Conservation (phyloP, 1,140 invertebrate species). For the Calliopsis andreniformis region DNA sequence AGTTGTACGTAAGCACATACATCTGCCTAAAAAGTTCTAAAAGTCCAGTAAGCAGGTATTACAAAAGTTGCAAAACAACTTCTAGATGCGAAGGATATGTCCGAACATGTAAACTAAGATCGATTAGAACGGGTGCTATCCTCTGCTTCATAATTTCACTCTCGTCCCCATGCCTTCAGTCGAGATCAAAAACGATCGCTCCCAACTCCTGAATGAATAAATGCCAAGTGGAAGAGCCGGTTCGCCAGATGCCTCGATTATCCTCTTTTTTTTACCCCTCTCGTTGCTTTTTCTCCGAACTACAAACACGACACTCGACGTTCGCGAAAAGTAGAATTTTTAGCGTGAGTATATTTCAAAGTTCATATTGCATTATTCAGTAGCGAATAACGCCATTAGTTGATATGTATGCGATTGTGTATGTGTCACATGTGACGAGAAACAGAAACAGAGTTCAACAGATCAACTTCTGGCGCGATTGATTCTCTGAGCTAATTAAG, state of each 20-base stretch:
- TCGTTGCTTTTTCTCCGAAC: conserved; percentile 21
- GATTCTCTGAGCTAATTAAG: no score
- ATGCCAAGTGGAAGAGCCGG: conserved; percentile 54
- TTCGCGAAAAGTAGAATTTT: conserved; percentile 24
- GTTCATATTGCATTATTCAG: conserved; percentile 8
- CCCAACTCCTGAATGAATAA: conserved; percentile 43
- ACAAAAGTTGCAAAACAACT: background rate
- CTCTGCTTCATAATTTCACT: conserved; percentile 22
- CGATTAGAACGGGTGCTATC: conserved; percentile 9
- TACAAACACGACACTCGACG: background rate
- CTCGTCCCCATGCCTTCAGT: conserved; percentile 16
- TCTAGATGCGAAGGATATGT: background rate
- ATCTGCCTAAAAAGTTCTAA: background rate
- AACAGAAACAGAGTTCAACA: no score
- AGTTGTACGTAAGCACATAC: background rate
- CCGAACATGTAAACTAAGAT: background rate
- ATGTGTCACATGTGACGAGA: no score
- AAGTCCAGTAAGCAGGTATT: background rate
- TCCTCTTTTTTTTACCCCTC: conserved; percentile 23
- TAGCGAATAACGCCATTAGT: background rate
- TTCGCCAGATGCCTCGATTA: conserved; percentile 55
- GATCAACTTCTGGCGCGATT: no score
- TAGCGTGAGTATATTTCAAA: background rate
- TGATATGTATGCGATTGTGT: no score
- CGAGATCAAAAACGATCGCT: conserved; percentile 22